Base-by-base conservation (phyloP, 2,797 vertebrate genomes). In the Sternotherus odoratus region DNA sequence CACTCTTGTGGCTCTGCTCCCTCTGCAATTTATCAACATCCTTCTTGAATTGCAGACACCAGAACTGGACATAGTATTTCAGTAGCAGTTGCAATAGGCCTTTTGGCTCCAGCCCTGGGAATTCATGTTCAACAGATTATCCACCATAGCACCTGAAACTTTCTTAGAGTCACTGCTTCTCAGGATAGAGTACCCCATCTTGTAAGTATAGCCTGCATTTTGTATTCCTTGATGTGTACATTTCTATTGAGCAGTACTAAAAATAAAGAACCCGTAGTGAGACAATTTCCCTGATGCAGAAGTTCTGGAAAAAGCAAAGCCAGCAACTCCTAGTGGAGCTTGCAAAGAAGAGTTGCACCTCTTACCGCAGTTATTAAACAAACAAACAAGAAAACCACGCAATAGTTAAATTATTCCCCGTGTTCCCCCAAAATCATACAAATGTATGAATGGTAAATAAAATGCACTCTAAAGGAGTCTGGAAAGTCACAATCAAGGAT, bases 271-370 rank as follows among this genome's bases (percentile, higher is more conserved):
- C n/a, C 28, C 91, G 60, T 51, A 78, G 46, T 6, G 43, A 7
- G 9, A 43, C 5, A 86, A 12, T 24, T 91, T 86, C 91, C 26
- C 30, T 28, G 13, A 12, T 15, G 74, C 74, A 88, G 53, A 89
- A 77, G 1, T 12, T 39, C 21, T 85, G 10, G 6, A 91, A 90
- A 91, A 30, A 19, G 85, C 43, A 63, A 92, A 91, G 30, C 66
- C 79, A 88, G 13, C 23, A 89, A 83, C 72, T 11, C 8, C 1
- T 33, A 56, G 33, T 2, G 4, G 88, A 87, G 21, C 24, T 82
- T 89, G 36, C 3, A 77, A 86, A 66, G 0, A 77, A 0, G 0
- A 79, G 36, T 13, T 5, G 2, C 5, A 74, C 82, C 12, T 8
- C 81, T 93, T 86, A 28, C 33, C 85, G 33, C 2, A 36, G 1